Conservation (phyloP, 2,888 invertebrate species). For the Dicycla oo region DNA sequence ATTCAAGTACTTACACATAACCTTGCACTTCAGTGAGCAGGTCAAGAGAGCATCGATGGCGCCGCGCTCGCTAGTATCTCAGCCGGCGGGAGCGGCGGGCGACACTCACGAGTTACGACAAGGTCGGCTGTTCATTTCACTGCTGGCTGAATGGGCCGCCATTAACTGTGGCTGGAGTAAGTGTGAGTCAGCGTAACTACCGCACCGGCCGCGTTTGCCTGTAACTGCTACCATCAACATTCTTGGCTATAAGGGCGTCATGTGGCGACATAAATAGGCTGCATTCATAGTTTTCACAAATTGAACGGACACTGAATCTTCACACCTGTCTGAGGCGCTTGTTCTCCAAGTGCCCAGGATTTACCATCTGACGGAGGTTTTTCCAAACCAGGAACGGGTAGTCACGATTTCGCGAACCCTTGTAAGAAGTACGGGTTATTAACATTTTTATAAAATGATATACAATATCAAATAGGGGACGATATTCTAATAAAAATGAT, state of each 20-base stretch:
- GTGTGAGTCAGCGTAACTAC: conserved; percentile 6
- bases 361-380: neutral
- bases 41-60: conserved; percentile 61
- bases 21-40: conserved; percentile 64
- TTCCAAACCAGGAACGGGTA: neutral
- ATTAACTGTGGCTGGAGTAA: neutral
- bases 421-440: neutral
- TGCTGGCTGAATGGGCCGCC: conserved; percentile 36
- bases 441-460: neutral
- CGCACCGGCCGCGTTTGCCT: neutral
- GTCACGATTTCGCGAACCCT: neutral
- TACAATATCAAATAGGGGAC: neutral
- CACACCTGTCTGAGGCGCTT: neutral
- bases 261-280: neutral
- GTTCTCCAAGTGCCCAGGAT: neutral
- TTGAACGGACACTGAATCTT: neutral
- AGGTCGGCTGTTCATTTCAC: conserved; percentile 60
- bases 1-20: conserved; percentile 48
- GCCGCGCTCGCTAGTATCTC: conserved; percentile 3
- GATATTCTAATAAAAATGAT: neutral
- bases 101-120: conserved; percentile 20
- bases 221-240: neutral
- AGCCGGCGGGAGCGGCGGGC: neutral
- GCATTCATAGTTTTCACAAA: neutral
- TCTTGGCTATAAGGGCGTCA: neutral